Percentiles rank a stretch among this genome's conserved stretches.
Conservation (phyloP, 2,888 invertebrate genomes). For the Deilephila elpenor region DNA sequence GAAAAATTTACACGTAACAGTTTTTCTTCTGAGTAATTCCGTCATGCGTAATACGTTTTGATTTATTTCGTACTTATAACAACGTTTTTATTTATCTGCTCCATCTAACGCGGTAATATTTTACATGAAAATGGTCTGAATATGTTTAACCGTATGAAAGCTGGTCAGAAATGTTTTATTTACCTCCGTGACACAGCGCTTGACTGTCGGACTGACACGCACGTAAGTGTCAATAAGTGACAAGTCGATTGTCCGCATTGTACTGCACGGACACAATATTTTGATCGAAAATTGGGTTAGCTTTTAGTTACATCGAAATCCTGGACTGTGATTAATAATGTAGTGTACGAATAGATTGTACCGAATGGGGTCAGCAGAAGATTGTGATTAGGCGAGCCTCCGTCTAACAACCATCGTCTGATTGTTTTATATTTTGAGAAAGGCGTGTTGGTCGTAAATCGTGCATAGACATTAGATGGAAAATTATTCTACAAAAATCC, state of each 20-base stretch:
- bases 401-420: neutral
- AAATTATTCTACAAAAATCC: too few species aligned
- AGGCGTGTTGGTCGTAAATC: neutral
- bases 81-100: slow-evolving; percentile 24
- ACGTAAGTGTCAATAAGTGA: neutral
- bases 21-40: slow-evolving; percentile 24
- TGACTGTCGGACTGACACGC: neutral
- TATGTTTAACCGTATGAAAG: neutral
- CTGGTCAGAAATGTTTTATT: neutral
- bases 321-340: neutral
- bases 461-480: too few species aligned
- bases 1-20: slow-evolving; percentile 25
- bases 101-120: slow-evolving; percentile 17
- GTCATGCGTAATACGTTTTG: slow-evolving; percentile 24
- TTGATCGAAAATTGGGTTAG: neutral
- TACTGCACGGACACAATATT: too few species aligned
- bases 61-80: slow-evolving; percentile 22
- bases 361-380: neutral
- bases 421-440: neutral
- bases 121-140: slow-evolving; percentile 12
- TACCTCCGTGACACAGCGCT: neutral
- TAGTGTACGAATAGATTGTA: neutral
- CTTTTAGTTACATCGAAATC: neutral
- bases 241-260: neutral
- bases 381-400: neutral